These are phyloP conservation scores for Crioceris asparagi DNA, from an alignment of 2,888 invertebrate genomes.

Conservation along the genomic window DNA sequence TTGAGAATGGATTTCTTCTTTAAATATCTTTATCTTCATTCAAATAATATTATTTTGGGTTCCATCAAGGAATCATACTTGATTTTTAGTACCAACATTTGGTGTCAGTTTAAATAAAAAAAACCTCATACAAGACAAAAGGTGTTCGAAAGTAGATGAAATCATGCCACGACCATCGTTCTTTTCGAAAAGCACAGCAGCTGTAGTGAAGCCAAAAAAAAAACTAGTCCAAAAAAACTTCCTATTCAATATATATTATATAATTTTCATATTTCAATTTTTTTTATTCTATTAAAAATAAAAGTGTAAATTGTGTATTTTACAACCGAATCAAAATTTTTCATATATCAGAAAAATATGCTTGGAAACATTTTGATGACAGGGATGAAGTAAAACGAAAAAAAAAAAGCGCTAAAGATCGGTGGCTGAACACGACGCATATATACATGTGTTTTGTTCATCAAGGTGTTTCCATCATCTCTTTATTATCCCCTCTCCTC, in stretches of 20 bases:
- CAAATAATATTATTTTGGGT: too few species aligned
- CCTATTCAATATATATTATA: too few species aligned
- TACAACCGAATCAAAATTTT: not conserved
- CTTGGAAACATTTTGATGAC: conserved; percentile 43
- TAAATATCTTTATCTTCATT: too few species aligned
- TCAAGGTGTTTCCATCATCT: conserved; percentile 48
- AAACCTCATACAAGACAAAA: conserved; percentile 1
- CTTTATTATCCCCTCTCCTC: conserved; percentile 27
- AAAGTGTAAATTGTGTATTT: not conserved
- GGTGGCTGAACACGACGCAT: conserved; percentile 34
- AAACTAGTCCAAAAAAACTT: too few species aligned
- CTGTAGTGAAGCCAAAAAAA: conserved; percentile 29
- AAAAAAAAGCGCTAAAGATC: conserved; percentile 24
- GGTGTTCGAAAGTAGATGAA: conserved; percentile 11
- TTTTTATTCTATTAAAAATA: too few species aligned
- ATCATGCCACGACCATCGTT: conserved; percentile 25
- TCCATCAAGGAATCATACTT: too few species aligned
- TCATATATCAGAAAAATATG: not conserved
- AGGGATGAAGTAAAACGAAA: conserved; percentile 12
- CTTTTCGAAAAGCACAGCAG: conserved; percentile 27
- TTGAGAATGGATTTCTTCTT: too few species aligned
- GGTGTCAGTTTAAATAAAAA: conserved; percentile 10
- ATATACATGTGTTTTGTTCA: too few species aligned
- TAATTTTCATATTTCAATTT: too few species aligned
- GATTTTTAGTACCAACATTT: conserved; percentile 13